These are phyloP conservation scores for Congeria kusceri DNA, from an alignment of 2,888 invertebrate genomes.

Conservation along the genomic window DNA sequence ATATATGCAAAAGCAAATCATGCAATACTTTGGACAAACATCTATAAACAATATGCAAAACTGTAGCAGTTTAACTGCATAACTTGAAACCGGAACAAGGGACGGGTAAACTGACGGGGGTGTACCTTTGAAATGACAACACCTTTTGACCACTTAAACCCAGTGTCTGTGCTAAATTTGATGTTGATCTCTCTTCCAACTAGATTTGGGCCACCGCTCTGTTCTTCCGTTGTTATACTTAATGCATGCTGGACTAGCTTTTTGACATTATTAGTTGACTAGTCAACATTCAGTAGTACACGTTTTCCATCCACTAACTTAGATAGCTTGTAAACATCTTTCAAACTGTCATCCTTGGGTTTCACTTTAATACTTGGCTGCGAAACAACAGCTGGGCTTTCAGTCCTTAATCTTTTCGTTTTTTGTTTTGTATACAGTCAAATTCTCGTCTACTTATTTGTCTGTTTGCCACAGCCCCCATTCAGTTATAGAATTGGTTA, in stretches of 20 bases:
- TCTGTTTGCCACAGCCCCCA: slow-evolving; percentile 60
- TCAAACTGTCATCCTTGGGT: slow-evolving; percentile 9
- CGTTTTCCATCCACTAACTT: slow-evolving; percentile 31
- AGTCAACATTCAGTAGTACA: slow-evolving; percentile 18
- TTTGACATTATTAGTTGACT: slow-evolving; percentile 31
- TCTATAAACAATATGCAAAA: too few species aligned
- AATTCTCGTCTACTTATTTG: slow-evolving; percentile 34
- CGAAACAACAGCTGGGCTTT: slow-evolving; percentile 44
- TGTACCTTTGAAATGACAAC: too few species aligned
- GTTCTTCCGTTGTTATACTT: neutral
- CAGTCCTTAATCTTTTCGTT: slow-evolving; percentile 37
- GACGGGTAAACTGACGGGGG: too few species aligned
- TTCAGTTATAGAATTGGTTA: slow-evolving; percentile 22
- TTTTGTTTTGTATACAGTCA: slow-evolving; percentile 27
- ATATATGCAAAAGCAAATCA: too few species aligned
- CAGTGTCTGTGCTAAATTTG: slow-evolving; percentile 12
- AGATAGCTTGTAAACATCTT: slow-evolving; percentile 18
- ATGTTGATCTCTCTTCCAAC: slow-evolving; percentile 25
- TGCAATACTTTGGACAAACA: too few species aligned
- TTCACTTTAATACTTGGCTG: slow-evolving; percentile 30
- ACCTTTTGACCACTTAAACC: too few species aligned
- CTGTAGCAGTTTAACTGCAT: too few species aligned
- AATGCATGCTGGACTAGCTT: slow-evolving; percentile 29
- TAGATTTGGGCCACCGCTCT: slow-evolving; percentile 3
- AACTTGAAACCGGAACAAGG: too few species aligned